Base-by-base conservation (phyloP, 2,888 invertebrate species). In the Chalcosyrphus nemorum region DNA sequence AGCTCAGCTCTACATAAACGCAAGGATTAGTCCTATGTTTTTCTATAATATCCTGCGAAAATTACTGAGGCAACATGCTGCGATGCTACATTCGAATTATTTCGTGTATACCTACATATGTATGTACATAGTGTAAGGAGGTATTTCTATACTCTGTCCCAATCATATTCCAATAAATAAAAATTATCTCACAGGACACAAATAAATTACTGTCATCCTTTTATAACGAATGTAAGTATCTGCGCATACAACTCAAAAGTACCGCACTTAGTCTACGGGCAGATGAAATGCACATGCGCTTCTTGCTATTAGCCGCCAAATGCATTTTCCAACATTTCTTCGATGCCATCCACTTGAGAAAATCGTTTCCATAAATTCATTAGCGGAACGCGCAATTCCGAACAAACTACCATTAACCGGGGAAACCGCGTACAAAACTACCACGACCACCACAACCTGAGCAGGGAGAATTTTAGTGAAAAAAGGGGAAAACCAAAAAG, bases 311-410 rank as follows among this genome's bases (percentile, higher is more conserved):
- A 82, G 82, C 52, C 66, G 52, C 65, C 41, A 74, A 84, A 80
- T 80, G 74, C 84, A 78, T 84, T 80, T 84, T 57, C 41, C 71
- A 65, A 74, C 72, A 54, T 84, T 56, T 68, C 61, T 74, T 61
- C 78, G 38, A 57, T 78, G 65, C 43, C 24, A 80, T 80, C 84
- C 84, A 84, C 84, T 84, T 84, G 74, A 84, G 17, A 78, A 59
- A 68, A 80, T 57, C 29, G 63, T 84, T 84, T 38, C 41, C 80
- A 84, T 80, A 84, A 74, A 80, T 84, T 84, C 84, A 84, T 84
- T 84, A 84, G 78, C 74, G 61, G 61, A 68, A 74, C 78, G 68
- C 77, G 71, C 56, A 74, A 72, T 78, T 78, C 63, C 54, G 27
- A 74, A 19, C 70, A 52, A 75, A 75, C 75, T 61, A 41, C 81